phyloP scores from a whole-genome alignment of 2,888 invertebrate genomes.

The Epistrophella euchroma region DNA sequence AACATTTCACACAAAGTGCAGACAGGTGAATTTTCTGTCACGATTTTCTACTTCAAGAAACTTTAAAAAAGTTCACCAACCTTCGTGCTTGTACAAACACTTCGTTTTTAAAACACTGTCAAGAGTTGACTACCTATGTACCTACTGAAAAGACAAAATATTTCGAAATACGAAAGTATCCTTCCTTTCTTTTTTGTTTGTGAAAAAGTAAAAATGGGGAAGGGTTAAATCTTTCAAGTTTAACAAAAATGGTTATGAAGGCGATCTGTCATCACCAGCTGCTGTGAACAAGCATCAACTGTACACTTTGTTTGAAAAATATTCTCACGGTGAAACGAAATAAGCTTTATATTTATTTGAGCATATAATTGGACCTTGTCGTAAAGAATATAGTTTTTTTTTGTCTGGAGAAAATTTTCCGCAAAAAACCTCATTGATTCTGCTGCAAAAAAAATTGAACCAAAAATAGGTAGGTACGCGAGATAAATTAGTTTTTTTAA shows the following conservation, averaged over 20 bases:
- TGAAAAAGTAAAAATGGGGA: constrained; percentile 46
- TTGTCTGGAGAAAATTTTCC: neutral
- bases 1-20: constrained; percentile 52
- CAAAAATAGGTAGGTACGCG: too few species aligned
- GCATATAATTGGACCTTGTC: constrained; percentile 43
- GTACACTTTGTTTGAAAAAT: constrained; percentile 47
- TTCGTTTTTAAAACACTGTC: constrained; percentile 24
- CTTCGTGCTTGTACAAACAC: constrained; percentile 18
- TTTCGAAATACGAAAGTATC: constrained; percentile 42
- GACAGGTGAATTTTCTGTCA: constrained; percentile 70
- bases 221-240: constrained; percentile 68
- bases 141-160: constrained; percentile 55
- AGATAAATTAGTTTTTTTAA: neutral
- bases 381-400: neutral
- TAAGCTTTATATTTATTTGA: constrained; percentile 53
- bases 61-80: constrained; percentile 61
- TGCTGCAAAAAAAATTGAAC: too few species aligned
- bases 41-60: constrained; percentile 71
- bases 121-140: neutral
- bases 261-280: constrained; percentile 68
- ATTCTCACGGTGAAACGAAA: constrained; percentile 54
- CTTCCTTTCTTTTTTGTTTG: constrained; percentile 29
- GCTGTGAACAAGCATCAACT: constrained; percentile 43
- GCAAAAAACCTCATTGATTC: neutral
- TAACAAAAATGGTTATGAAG: constrained; percentile 66